Conservation (phyloP, 2,113 vertebrate species). For the Menidia beryllina region DNA sequence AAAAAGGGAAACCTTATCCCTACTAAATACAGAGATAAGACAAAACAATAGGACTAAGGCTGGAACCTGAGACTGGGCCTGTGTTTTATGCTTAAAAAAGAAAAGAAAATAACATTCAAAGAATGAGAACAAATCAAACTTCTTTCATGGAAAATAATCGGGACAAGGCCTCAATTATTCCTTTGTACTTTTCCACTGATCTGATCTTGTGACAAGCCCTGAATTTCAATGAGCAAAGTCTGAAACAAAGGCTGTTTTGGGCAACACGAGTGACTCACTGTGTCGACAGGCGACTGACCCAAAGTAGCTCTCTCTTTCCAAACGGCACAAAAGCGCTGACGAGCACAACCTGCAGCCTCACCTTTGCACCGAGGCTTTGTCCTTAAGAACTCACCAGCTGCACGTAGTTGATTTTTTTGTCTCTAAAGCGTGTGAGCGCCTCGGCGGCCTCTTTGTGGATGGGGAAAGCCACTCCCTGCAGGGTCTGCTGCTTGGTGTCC, state of each 20-base stretch:
- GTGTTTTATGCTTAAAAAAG: too few relatives aligned
- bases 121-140: not conserved
- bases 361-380: not conserved
- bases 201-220: conserved; percentile 56
- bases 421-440: conserved; percentile 89
- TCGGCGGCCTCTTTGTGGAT: conserved; percentile 88
- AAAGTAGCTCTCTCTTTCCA: not conserved
- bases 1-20: too few relatives aligned
- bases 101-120: not conserved
- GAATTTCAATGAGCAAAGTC: conserved; percentile 61
- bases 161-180: conserved; percentile 38
- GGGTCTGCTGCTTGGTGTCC: conserved; percentile 94
- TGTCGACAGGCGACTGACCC: conserved; percentile 27
- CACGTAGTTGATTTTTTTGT: conserved; percentile 91
- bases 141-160: not conserved
- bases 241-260: conserved; percentile 55
- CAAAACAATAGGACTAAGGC: too few relatives aligned
- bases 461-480: conserved; percentile 95
- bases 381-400: conserved; percentile 88
- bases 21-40: too few relatives aligned
- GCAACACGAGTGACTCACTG: conserved; percentile 44
- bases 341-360: conserved; percentile 1
- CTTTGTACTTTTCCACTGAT: conserved; percentile 61
- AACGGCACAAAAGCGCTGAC: conserved; percentile 10
- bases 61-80: too few relatives aligned